These are phyloP conservation scores for Pocota personata DNA, from an alignment of 2,888 invertebrate species.

Conservation along the genomic window DNA sequence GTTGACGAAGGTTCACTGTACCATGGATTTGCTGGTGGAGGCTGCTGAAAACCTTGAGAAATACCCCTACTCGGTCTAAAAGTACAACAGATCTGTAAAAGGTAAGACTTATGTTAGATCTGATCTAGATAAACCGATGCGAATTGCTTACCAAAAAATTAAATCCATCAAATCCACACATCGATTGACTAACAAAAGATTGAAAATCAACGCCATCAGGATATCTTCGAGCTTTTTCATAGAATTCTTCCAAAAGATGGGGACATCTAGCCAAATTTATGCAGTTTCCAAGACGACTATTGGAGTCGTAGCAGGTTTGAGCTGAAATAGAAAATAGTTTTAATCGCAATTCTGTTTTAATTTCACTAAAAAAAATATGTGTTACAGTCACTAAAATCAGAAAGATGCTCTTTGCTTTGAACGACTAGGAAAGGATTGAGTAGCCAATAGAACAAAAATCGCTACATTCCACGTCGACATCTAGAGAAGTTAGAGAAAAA, in stretches of 20 bases:
- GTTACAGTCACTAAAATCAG: too few relatives aligned
- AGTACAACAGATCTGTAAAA: conserved; percentile 77
- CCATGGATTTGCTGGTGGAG: not conserved
- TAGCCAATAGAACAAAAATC: too few relatives aligned
- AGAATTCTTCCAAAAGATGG: conserved; percentile 82
- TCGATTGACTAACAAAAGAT: conserved; percentile 85
- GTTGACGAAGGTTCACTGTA: not conserved
- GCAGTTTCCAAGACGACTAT: conserved; percentile 84
- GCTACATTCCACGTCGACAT: too few relatives aligned
- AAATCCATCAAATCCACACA: conserved; percentile 87
- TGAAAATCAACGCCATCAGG: conserved; percentile 80
- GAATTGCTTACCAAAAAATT: conserved; percentile 85
- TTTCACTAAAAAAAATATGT: not conserved
- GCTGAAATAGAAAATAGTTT: conserved; percentile 76
- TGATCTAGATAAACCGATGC: not conserved
- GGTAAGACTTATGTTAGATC: not conserved
- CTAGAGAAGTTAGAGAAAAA: too few relatives aligned
- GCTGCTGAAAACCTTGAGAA: not conserved
- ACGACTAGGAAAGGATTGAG: too few relatives aligned
- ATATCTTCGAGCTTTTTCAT: conserved; percentile 75
- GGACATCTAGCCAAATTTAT: conserved; percentile 84
- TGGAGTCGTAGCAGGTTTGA: conserved; percentile 83
- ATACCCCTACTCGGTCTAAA: not conserved
- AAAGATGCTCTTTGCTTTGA: too few relatives aligned
- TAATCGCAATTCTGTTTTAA: too few relatives aligned